Percentiles rank a stretch among this genome's conserved stretches.
phyloP scores from a whole-genome alignment of 2,888 invertebrate genomes.

The Yponomeuta plumbellus region DNA sequence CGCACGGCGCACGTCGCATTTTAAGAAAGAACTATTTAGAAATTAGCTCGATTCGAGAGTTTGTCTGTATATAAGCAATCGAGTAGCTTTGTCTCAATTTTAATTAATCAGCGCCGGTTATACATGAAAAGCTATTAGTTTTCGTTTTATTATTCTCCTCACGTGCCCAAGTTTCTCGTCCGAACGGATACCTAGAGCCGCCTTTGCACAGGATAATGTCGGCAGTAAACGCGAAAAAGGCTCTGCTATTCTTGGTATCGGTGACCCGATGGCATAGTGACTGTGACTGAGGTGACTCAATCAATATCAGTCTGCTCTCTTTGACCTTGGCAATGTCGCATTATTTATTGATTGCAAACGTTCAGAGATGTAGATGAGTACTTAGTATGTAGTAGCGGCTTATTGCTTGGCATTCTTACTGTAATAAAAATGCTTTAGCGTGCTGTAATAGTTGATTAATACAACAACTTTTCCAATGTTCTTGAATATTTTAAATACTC shows the following conservation, averaged over 20 bases:
- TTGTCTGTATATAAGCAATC: too few species aligned
- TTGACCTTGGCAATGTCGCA: conserved; percentile 23
- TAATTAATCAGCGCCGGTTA: conserved; percentile 12
- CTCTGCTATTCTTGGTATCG: background rate
- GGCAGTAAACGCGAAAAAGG: background rate
- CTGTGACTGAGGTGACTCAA: background rate
- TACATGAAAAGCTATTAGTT: background rate
- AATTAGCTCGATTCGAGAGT: too few species aligned
- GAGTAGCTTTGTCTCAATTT: conserved; percentile 13
- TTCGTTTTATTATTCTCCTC: background rate
- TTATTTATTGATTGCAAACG: conserved; percentile 22
- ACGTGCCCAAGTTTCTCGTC: background rate
- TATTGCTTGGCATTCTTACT: too few species aligned
- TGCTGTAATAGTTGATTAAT: too few species aligned
- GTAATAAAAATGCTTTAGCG: too few species aligned
- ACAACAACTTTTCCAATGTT: too few species aligned
- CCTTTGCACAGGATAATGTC: background rate
- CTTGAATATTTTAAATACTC: too few species aligned
- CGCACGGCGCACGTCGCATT: too few species aligned
- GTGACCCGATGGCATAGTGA: background rate
- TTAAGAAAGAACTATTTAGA: too few species aligned
- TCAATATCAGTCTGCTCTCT: conserved; percentile 8
- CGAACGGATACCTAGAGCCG: background rate
- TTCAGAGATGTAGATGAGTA: background rate
- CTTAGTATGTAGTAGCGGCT: too few species aligned